Base-by-base conservation (phyloP, 2,113 vertebrate species). In the Eretmochelys imbricata region DNA sequence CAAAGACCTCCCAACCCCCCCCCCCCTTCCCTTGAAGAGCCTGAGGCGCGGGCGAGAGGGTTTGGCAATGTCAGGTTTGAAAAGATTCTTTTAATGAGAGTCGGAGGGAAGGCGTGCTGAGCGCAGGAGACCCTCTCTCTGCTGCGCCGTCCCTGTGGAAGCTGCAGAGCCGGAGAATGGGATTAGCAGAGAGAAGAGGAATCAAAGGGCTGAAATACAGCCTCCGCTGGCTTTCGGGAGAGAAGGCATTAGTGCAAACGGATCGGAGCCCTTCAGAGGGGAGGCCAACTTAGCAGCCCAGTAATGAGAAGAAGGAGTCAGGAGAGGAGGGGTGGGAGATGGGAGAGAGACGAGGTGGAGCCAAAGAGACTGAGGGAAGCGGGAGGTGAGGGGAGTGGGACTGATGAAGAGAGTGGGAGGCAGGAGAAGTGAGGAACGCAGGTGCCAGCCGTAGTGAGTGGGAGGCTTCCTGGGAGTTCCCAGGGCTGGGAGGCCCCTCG, bases 1-100 rank as follows among this genome's bases (percentile, higher is more conserved):
- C 96, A 97, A 97, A 98, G 97, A 98, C 97, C 97, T 97, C 94
- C 89, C 53, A 54, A 8, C 53, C 87, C 93, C 94, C 95, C 97
- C 95, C 88, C 95, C 31, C 10, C 90, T 96, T 97, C 94, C 97
- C 96, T 97, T 93, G 96, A 97, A 94, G 94, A 97, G 96, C 95
- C 91, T 22, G 14, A 97, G 94, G 93, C 94, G 87, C 93, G 79
- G 97, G 94, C 1, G 10, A 98, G 97, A 97, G 94, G 65, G 91
- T 95, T 97, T 96, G 94, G 69, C 93, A 76, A 85, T 1, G 69
- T 87, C 93, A 86, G 57, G 94, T 92, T 89, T 92, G 89, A 84
- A 93, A 95, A 76, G 81, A 89, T 13, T 1, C 84, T 84, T 53
- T 80, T 96, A 96, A 94, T 89, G 95, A 95, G 91, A 94, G 90